A percentile compares a stretch with the other conserved stretches of the same genome.
These are phyloP conservation scores for Amitus sp. DNA, from an alignment of 2,888 invertebrate genomes.

Conservation along the genomic window DNA sequence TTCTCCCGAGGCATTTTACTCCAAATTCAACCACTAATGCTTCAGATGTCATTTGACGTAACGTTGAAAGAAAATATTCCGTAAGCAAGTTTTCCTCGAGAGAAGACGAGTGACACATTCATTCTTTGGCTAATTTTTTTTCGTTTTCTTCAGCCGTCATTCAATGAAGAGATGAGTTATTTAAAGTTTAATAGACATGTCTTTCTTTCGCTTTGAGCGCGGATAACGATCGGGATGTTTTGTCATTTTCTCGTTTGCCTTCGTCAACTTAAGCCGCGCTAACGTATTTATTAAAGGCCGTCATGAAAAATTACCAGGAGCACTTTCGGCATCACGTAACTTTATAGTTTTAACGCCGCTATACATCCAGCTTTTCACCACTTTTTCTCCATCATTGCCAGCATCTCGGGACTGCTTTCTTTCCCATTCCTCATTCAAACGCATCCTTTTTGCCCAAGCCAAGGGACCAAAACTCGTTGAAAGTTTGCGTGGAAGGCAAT, in stretches of 20 bases:
- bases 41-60: too few relatives aligned
- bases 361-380: slow-evolving; percentile 15
- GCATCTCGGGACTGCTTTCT: not conserved
- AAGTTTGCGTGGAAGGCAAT: slow-evolving; percentile 18
- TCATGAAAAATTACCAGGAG: slow-evolving; percentile 14
- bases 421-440: slow-evolving; percentile 30
- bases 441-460: slow-evolving; percentile 40
- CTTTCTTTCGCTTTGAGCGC: slow-evolving; percentile 14
- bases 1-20: too few relatives aligned
- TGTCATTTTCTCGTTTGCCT: slow-evolving; percentile 11
- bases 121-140: not conserved
- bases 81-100: not conserved
- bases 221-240: slow-evolving; percentile 12
- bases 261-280: slow-evolving; percentile 13
- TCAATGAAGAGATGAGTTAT: too few relatives aligned
- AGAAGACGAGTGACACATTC: not conserved
- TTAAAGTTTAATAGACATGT: slow-evolving; percentile 19
- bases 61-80: not conserved
- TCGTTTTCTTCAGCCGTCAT: too few relatives aligned
- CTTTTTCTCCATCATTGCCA: slow-evolving; percentile 15
- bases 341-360: slow-evolving; percentile 16
- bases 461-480: slow-evolving; percentile 28
- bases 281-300: not conserved
- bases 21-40: too few relatives aligned
- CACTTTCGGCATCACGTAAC: slow-evolving; percentile 20